Percentiles rank a stretch among this genome's conserved stretches.
phyloP scores from a whole-genome alignment of 1,140 invertebrate species.

The Cryptotermes secundus region DNA sequence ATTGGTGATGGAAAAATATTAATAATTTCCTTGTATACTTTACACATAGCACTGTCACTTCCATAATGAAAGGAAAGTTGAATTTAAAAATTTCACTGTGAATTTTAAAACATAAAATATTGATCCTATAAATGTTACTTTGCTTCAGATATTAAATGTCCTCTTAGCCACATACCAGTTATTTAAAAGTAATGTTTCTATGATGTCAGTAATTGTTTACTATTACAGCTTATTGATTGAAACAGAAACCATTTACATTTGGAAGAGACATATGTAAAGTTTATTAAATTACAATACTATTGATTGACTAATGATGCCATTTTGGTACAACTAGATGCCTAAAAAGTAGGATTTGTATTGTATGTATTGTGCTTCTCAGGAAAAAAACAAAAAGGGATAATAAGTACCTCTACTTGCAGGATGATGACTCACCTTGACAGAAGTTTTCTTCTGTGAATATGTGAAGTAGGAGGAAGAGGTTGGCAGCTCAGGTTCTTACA shows the following conservation, averaged over 20 bases:
- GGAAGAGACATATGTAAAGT: not conserved
- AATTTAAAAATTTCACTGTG: too few species aligned
- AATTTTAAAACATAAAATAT: too few species aligned
- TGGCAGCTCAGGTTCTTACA: slow-evolving; percentile 3
- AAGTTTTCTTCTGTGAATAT: slow-evolving; percentile 12
- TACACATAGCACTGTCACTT: too few species aligned
- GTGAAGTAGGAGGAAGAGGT: not conserved
- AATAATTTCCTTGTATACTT: too few species aligned
- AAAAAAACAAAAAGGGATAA: slow-evolving; percentile 15
- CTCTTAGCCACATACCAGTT: not conserved
- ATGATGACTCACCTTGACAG: slow-evolving; percentile 12
- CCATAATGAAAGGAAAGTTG: too few species aligned
- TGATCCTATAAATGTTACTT: too few species aligned
- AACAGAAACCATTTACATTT: not conserved
- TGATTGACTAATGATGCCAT: not conserved
- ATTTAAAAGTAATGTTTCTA: not conserved
- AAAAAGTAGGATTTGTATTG: not conserved
- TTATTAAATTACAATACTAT: not conserved
- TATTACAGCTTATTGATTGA: not conserved
- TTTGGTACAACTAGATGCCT: not conserved
- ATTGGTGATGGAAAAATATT: too few species aligned
- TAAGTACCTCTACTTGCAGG: slow-evolving; percentile 10
- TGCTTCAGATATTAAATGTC: not conserved
- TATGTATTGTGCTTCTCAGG: slow-evolving; percentile 11
- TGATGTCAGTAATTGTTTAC: not conserved